phyloP scores from a whole-genome alignment of 2,888 invertebrate species.

The Malacosoma neustria region DNA sequence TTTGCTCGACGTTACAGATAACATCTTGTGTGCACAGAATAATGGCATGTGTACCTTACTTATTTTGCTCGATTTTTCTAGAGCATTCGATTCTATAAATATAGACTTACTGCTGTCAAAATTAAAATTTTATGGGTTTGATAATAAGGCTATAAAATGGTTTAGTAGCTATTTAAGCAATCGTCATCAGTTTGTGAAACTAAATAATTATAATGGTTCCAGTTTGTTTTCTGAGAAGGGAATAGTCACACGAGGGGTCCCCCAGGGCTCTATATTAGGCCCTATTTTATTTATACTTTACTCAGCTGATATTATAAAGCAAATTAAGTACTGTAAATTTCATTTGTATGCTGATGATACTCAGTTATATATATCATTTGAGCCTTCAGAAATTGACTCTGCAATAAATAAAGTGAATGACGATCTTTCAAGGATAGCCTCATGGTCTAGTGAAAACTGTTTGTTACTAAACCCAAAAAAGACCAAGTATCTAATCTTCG shows the following conservation, averaged over 20 bases:
- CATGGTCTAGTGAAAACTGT: no score
- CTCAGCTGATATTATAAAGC: not conserved
- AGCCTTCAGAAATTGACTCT: no score
- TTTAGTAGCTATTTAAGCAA: conserved; percentile 6
- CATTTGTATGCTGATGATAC: conserved; percentile 4
- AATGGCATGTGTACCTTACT: conserved; percentile 8
- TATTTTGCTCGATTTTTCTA: no score
- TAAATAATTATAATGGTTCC: no score
- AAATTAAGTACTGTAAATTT: not conserved
- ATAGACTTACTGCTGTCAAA: no score
- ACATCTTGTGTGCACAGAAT: no score
- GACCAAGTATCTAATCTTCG: no score
- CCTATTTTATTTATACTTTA: not conserved
- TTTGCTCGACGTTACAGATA: conserved; percentile 10
- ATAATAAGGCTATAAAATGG: conserved; percentile 4
- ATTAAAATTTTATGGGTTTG: conserved; percentile 3
- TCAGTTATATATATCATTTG: conserved; percentile 2
- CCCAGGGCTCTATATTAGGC: not conserved
- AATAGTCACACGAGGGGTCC: not conserved
- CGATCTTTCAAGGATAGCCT: conserved; percentile 1
- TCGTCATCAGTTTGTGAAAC: conserved; percentile 1
- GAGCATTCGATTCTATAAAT: no score
- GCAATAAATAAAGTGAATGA: not conserved
- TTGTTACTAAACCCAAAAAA: no score
- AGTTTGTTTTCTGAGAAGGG: not conserved